Evolutionary conservation across 1,140 invertebrate species (phyloP).

Genomic region (Leptinotarsa texana): DNA sequence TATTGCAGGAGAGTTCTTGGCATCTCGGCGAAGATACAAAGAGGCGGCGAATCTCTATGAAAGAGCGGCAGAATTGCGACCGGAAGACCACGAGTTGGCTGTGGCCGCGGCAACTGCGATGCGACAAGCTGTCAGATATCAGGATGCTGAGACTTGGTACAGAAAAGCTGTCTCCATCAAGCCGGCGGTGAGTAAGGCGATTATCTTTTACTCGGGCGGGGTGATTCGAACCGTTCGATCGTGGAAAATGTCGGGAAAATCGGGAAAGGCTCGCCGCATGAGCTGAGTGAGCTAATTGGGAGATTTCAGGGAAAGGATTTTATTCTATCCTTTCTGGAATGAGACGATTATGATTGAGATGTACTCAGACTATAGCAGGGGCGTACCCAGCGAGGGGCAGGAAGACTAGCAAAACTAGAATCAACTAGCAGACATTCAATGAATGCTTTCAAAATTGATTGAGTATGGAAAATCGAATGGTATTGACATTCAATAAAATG

Average conservation of each 20-base stretch:
- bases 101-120: conserved; percentile 86
- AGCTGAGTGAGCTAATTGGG: background rate
- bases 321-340: too few relatives aligned
- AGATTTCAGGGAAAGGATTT: background rate
- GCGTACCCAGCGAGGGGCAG: too few relatives aligned
- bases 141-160: conserved; percentile 85
- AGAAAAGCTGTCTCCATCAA: conserved; percentile 70
- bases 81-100: conserved; percentile 79
- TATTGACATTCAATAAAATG: too few relatives aligned
- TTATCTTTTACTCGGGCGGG: conserved; percentile 2
- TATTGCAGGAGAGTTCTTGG: conserved; percentile 81
- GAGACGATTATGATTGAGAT: too few relatives aligned
- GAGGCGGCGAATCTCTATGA: conserved; percentile 83
- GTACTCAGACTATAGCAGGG: too few relatives aligned
- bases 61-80: conserved; percentile 73
- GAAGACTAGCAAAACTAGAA: too few relatives aligned
- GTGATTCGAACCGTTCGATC: background rate
- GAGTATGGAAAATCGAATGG: too few relatives aligned
- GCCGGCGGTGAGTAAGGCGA: conserved; percentile 65
- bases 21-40: conserved; percentile 71
- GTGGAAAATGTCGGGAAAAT: conserved; percentile 2
- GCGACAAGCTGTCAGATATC: conserved; percentile 74
- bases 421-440: too few relatives aligned
- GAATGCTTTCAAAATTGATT: too few relatives aligned
- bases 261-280: background rate